phyloP scores from a whole-genome alignment of 2,797 vertebrate genomes.

The Centroberyx gerrardi region DNA sequence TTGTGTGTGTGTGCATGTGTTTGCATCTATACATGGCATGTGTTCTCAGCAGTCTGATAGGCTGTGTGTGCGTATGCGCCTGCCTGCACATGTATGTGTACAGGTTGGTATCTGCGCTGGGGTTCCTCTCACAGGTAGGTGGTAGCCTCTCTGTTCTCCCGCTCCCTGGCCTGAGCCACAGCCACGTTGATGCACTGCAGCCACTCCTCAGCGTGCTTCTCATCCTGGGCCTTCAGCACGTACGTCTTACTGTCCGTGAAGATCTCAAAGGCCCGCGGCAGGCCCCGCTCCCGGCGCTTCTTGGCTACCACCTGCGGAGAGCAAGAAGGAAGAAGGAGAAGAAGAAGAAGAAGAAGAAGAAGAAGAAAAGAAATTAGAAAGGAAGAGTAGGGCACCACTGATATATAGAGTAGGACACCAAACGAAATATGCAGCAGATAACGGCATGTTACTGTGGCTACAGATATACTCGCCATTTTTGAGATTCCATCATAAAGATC shows the following conservation, averaged over 20 bases:
- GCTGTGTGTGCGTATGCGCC: background rate
- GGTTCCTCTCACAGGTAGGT: constrained; percentile 89
- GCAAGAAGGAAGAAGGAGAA: background rate
- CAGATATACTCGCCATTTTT: no score
- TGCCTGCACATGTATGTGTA: background rate
- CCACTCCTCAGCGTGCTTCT: constrained; percentile 93
- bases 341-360: background rate
- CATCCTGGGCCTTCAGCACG: constrained; percentile 94
- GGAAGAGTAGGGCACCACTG: background rate
- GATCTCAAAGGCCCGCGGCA: constrained; percentile 96
- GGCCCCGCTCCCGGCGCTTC: constrained; percentile 91
- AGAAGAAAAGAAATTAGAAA: background rate
- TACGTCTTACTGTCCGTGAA: constrained; percentile 94
- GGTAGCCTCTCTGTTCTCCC: constrained; percentile 92
- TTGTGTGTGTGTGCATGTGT: constrained; percentile 1
- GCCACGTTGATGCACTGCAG: constrained; percentile 96
- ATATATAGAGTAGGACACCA: no score
- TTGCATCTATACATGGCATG: background rate
- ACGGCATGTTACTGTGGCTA: no score
- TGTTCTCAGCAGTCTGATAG: background rate
- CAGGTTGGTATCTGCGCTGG: background rate
- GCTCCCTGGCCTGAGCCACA: constrained; percentile 92
- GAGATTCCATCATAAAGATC: no score
- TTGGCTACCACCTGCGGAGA: constrained; percentile 83
- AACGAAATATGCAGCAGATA: no score